Conservation (phyloP, 53 echinoderm and acorn worm genomes). For the Actinopyga echinites region DNA sequence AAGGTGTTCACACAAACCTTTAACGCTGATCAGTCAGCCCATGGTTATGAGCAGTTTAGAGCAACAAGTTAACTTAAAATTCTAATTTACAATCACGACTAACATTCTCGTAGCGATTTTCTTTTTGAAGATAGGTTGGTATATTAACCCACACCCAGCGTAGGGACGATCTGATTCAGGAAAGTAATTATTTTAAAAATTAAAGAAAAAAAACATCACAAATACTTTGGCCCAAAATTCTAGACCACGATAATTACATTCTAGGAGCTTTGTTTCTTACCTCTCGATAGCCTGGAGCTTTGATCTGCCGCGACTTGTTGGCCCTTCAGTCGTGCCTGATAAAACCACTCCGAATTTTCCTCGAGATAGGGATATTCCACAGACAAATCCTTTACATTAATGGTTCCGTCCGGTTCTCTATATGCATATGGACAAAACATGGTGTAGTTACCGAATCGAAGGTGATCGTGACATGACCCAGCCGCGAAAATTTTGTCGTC, state of each 20-base stretch:
- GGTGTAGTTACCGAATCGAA: constrained; percentile 69
- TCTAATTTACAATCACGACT: no score
- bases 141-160: no score
- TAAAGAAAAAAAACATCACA: no score
- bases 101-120: no score
- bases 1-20: no score
- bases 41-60: no score
- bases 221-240: no score
- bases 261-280: constrained; percentile 38
- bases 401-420: constrained; percentile 64
- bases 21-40: no score
- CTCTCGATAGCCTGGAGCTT: constrained; percentile 49
- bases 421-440: constrained; percentile 93
- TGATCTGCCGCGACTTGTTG: constrained; percentile 45
- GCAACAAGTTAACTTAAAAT: no score
- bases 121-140: no score
- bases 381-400: constrained; percentile 90
- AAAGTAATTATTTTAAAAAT: no score
- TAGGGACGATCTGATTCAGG: no score
- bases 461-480: constrained; percentile 87
- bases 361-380: constrained; percentile 78
- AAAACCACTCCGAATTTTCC: constrained; percentile 89
- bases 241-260: background rate
- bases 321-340: constrained; percentile 79
- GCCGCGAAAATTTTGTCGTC: constrained; percentile 87